Evolutionary conservation across 92 coral and sea anemone species (phyloP).

Genomic region (Galaxea fascicularis): DNA sequence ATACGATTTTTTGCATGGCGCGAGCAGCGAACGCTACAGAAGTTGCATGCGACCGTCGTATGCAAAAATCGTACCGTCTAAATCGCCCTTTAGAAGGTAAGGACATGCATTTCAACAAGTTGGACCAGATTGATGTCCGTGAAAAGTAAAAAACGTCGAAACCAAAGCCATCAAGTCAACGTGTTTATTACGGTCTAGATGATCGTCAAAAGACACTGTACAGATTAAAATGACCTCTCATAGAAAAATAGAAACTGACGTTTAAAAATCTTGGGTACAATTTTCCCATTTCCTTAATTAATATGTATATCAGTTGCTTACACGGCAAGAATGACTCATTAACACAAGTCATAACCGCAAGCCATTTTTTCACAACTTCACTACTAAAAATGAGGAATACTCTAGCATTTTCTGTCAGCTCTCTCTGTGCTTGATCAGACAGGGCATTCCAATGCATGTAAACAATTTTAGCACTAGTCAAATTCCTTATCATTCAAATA

Average conservation of each 20-base stretch:
- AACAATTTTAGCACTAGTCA: too few species aligned
- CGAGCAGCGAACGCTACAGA: too few species aligned
- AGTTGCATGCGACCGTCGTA: too few species aligned
- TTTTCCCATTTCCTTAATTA: background rate
- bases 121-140: too few species aligned
- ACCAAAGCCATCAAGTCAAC: background rate
- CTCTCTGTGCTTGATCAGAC: too few species aligned
- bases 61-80: too few species aligned
- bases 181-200: constrained; percentile 23
- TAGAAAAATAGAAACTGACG: constrained; percentile 37
- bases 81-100: too few species aligned
- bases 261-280: constrained; percentile 18
- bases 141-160: background rate
- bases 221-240: constrained; percentile 11
- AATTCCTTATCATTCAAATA: too few species aligned
- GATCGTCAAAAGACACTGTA: constrained; percentile 2
- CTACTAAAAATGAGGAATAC: background rate
- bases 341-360: background rate
- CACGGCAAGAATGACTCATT: background rate
- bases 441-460: background rate
- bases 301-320: constrained; percentile 5
- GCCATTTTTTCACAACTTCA: background rate
- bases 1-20: too few species aligned
- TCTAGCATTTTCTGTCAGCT: background rate
- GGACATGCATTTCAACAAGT: too few species aligned